Evolutionary conservation across 2,888 invertebrate species (phyloP).

Genomic region (Nymphalis c-album): DNA sequence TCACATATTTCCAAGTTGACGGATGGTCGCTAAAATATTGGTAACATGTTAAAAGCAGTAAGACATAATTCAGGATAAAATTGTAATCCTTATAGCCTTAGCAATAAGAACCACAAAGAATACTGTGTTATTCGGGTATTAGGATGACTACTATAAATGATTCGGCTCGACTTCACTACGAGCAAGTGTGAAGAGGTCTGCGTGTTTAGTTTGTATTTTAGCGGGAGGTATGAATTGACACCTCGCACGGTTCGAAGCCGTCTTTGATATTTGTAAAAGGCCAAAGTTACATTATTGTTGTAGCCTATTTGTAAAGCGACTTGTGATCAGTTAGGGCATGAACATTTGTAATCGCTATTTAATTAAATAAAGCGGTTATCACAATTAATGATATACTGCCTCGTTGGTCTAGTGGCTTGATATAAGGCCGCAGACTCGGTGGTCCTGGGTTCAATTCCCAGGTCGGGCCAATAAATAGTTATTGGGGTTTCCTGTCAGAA

Average conservation of each 20-base stretch:
- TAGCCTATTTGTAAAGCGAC: background rate
- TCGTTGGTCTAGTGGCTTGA: no score
- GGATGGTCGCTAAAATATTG: conserved; percentile 38
- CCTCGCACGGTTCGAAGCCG: conserved; percentile 2
- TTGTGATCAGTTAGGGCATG: background rate
- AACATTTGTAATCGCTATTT: background rate
- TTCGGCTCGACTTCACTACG: conserved; percentile 28
- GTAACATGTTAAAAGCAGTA: conserved; percentile 34
- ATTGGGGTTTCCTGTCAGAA: no score
- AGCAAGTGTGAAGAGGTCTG: conserved; percentile 17
- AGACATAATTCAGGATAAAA: background rate
- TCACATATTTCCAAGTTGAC: conserved; percentile 35
- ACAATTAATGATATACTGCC: no score
- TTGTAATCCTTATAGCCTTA: conserved; percentile 1
- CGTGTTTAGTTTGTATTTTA: conserved; percentile 21
- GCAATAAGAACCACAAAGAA: conserved; percentile 3
- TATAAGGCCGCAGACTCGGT: no score
- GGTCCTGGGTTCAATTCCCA: no score
- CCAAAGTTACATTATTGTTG: background rate
- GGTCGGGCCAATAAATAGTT: no score
- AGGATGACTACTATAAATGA: conserved; percentile 30
- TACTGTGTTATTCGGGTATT: conserved; percentile 17
- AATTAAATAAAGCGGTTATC: background rate
- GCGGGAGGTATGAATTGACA: conserved; percentile 16
- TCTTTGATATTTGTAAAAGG: background rate